Conservation (phyloP, 2,797 vertebrate genomes). For the Lutjanus argentimaculatus region DNA sequence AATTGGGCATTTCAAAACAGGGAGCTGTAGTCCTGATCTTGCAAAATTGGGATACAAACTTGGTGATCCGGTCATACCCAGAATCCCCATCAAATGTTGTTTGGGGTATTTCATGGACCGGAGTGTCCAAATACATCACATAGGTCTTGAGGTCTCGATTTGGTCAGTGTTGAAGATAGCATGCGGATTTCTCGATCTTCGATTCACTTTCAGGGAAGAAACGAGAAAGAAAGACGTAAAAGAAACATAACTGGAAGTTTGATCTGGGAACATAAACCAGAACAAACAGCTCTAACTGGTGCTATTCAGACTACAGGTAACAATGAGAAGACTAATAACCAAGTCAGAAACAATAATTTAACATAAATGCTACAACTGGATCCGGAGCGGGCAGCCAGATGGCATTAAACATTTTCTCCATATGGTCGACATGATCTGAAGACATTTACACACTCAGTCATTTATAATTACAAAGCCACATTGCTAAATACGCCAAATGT, state of each 20-base stretch:
- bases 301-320: not conserved
- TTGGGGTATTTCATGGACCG: too few relatives aligned
- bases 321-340: conserved; percentile 20
- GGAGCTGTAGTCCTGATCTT: too few relatives aligned
- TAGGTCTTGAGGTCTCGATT: too few relatives aligned
- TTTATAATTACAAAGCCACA: not conserved
- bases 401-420: conserved; percentile 20
- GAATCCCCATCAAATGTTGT: too few relatives aligned
- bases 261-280: not conserved
- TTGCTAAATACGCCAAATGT: not conserved
- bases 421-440: conserved; percentile 6
- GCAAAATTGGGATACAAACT: too few relatives aligned
- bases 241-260: not conserved
- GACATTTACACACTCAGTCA: conserved; percentile 18
- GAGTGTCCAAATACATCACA: too few relatives aligned
- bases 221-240: not conserved
- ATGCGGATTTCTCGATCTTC: not conserved
- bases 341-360: conserved; percentile 5
- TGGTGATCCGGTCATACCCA: too few relatives aligned
- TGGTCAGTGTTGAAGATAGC: not conserved
- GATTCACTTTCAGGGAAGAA: conserved; percentile 1
- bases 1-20: too few relatives aligned
- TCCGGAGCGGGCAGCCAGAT: conserved; percentile 2
- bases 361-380: conserved; percentile 8
- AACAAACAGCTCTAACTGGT: not conserved